phyloP scores from a whole-genome alignment of 2,113 vertebrate species.

The Callithrix jacchus region DNA sequence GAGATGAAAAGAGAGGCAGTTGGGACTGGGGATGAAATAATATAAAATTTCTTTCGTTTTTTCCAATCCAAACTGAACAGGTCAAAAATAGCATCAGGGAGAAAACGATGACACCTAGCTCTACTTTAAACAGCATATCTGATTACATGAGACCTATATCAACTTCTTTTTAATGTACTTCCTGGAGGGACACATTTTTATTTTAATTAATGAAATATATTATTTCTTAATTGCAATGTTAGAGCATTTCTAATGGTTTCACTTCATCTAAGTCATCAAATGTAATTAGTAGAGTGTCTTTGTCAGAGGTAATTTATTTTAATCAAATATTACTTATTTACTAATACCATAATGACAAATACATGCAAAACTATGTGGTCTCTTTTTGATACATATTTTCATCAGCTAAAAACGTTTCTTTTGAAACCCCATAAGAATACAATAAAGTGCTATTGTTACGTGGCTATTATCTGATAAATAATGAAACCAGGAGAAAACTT shows the following conservation, averaged over 20 bases:
- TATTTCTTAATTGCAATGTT: neutral
- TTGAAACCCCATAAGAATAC: neutral
- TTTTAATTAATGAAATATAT: neutral
- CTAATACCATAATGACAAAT: neutral
- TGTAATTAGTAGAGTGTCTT: neutral
- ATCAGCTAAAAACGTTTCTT: neutral
- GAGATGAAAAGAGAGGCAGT: neutral
- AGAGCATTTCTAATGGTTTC: neutral
- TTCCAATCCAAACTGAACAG: neutral
- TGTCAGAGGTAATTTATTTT: neutral
- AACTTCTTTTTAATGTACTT: neutral
- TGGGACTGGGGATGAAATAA: neutral
- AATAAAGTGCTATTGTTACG: neutral
- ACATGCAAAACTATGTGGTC: neutral
- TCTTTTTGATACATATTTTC: neutral
- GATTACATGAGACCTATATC: slow-evolving; percentile 14
- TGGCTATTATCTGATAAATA: neutral
- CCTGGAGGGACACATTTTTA: neutral
- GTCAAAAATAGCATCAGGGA: neutral
- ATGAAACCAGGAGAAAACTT: neutral
- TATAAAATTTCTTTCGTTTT: neutral
- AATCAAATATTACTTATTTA: neutral
- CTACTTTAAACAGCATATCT: slow-evolving; percentile 9
- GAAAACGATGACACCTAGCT: neutral
- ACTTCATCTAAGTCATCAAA: slow-evolving; percentile 22